Evolutionary conservation across 35 echinoderm and acorn worm genomes (phyloP), one percentile per base, ranked within the genome.

Genomic region (Heliocidaris erythrogramma): DNA sequence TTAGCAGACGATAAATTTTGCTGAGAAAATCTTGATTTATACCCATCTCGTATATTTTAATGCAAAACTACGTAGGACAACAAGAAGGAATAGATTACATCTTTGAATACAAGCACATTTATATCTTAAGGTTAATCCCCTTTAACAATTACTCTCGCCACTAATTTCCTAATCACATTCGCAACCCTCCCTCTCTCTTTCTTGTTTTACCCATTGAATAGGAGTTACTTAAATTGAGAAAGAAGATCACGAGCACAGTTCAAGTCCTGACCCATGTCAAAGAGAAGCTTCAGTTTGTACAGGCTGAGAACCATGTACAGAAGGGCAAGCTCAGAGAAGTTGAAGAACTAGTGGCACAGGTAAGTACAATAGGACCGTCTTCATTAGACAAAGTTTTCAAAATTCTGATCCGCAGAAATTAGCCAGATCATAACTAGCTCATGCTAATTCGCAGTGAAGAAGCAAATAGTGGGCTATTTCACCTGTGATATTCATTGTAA

Each of bases 231-330:
- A 99, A 99, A 93, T 92, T 99, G n/a, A 92, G 96, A 2, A 99
- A 99, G 97, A 99, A 99, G 94, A 99, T 99, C 27, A 99, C 98
- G 1, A 99, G 98, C 47, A 99, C 98, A 2, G 98, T 99, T 6
- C 98, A 99, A 90, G 98, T 97, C 11, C 95, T 99, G 90, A 99
- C 98, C 16, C 98, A 99, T 49, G 95, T 99, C 24, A 99, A 99
- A 48, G 98, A 99, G 91, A 99, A 99, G 53, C 96, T 99, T 24
- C 98, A 99, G 96, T 99, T 99, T 95, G 98, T 99, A 14, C 98
- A 99, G 85, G 98, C 95, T 5, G 98, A 99, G 94, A 99, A 99
- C 86, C 98, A 99, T 35, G 96, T 99, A 2, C 98, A 99, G 94
- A 99, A 99, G 71, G 78, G 88, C 31, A 93, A 97, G 49, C 97